Conservation (phyloP, 2,113 vertebrate species). For the Craseonycteris thonglongyai region DNA sequence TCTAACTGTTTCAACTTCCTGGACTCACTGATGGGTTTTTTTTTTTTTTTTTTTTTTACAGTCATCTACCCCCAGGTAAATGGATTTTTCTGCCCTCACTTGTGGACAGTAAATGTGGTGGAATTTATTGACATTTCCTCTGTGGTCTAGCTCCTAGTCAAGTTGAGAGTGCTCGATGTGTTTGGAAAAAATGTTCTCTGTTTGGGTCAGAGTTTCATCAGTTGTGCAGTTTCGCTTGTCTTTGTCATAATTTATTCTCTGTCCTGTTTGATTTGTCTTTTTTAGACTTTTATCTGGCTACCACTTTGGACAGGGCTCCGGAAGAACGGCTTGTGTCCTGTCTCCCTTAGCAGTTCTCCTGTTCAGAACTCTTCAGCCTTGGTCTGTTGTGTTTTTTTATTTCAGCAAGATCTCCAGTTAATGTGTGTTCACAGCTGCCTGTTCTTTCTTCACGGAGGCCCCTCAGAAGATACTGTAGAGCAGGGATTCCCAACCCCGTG, state of each 20-base stretch:
- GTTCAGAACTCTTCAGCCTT: neutral
- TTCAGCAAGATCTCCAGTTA: neutral
- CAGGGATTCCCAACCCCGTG: no score
- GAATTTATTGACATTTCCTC: neutral
- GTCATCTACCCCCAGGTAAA: no score
- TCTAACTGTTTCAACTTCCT: neutral
- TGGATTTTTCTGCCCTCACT: neutral
- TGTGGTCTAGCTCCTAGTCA: neutral
- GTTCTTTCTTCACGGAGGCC: rapidly evolving
- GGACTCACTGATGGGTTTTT: neutral
- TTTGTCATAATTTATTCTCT: neutral
- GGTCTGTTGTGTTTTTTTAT: neutral
- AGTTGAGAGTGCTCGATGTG: neutral
- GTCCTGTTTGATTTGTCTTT: neutral
- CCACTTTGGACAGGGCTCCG: no score
- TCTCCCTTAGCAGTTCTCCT: neutral
- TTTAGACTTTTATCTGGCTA: neutral
- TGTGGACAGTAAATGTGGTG: neutral
- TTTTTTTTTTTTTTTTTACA: no score
- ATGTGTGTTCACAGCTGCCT: neutral
- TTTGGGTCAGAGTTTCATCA: neutral
- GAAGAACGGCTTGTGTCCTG: neutral
- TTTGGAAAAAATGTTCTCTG: neutral
- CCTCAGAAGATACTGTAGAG: rapidly evolving
- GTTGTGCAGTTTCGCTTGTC: neutral